phyloP scores from a whole-genome alignment of 1,140 invertebrate species.

The Zaprionus kolodkinae region DNA sequence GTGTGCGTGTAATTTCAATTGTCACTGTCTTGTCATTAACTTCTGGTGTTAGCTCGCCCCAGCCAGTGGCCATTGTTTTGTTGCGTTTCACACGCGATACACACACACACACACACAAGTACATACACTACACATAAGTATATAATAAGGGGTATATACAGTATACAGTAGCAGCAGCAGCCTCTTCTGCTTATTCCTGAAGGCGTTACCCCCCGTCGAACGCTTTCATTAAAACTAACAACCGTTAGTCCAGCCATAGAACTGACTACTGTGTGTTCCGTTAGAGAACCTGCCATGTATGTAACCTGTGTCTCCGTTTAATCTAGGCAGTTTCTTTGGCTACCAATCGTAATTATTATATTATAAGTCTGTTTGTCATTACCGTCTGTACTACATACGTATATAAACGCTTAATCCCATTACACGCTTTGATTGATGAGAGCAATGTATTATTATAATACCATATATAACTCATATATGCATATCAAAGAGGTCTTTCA shows the following conservation, averaged over 20 bases:
- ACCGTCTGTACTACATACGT: not conserved
- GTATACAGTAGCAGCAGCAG: too few species aligned
- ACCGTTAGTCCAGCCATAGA: not conserved
- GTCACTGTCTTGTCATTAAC: constrained; percentile 83
- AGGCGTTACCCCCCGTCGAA: not conserved
- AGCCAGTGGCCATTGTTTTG: constrained; percentile 66
- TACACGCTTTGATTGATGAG: not conserved
- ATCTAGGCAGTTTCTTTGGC: not conserved
- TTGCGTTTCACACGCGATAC: constrained; percentile 76
- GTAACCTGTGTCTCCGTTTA: not conserved
- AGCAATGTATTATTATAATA: not conserved
- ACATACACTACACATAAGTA: not conserved
- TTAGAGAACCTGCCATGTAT: not conserved
- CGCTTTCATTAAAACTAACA: constrained; percentile 1
- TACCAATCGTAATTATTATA: not conserved
- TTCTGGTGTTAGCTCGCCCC: constrained; percentile 72
- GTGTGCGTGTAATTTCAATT: constrained; percentile 75
- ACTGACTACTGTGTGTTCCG: too few species aligned
- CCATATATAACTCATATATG: not conserved
- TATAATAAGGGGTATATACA: not conserved
- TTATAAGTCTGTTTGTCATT: not conserved
- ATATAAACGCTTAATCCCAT: constrained; percentile 1
- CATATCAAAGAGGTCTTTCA: not conserved
- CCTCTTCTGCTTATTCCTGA: not conserved
- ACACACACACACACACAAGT: constrained; percentile 17